Conservation (phyloP, 2,888 invertebrate species). For the Seira ritae region DNA sequence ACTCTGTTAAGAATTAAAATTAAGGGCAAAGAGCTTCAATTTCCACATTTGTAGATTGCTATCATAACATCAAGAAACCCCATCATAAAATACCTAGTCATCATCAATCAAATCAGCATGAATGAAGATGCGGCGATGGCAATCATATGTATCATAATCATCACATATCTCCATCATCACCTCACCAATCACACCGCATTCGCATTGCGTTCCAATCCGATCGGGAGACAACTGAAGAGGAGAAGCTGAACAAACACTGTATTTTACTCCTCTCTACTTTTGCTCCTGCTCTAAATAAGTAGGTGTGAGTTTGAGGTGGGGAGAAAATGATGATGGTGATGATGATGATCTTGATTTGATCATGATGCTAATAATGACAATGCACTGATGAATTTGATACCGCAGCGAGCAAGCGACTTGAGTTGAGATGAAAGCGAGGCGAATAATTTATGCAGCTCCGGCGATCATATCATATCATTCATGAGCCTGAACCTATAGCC, state of each 20-base stretch:
- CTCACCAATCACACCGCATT: neutral
- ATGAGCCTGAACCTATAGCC: too few relatives aligned
- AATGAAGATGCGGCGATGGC: too few relatives aligned
- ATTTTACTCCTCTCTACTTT: too few relatives aligned
- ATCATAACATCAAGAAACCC: too few relatives aligned
- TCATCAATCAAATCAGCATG: too few relatives aligned
- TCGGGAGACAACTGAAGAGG: neutral
- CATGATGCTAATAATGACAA: conserved; percentile 1
- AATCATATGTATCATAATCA: neutral
- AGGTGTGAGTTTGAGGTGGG: neutral
- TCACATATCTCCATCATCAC: neutral
- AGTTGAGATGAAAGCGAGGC: too few relatives aligned
- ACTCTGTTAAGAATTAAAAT: too few relatives aligned
- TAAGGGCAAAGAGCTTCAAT: too few relatives aligned
- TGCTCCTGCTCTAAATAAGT: conserved; percentile 30
- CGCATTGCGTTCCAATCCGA: neutral
- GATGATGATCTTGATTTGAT: neutral
- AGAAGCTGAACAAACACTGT: conserved; percentile 17
- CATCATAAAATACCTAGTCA: too few relatives aligned
- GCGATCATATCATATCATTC: too few relatives aligned
- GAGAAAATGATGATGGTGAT: neutral
- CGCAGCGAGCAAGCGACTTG: too few relatives aligned
- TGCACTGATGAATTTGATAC: neutral
- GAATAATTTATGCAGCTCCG: neutral
- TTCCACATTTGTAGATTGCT: too few relatives aligned